A percentile compares a stretch with the other conserved stretches of the same genome.
phyloP scores from a whole-genome alignment of 2,113 vertebrate species.

The Silurus glanis region DNA sequence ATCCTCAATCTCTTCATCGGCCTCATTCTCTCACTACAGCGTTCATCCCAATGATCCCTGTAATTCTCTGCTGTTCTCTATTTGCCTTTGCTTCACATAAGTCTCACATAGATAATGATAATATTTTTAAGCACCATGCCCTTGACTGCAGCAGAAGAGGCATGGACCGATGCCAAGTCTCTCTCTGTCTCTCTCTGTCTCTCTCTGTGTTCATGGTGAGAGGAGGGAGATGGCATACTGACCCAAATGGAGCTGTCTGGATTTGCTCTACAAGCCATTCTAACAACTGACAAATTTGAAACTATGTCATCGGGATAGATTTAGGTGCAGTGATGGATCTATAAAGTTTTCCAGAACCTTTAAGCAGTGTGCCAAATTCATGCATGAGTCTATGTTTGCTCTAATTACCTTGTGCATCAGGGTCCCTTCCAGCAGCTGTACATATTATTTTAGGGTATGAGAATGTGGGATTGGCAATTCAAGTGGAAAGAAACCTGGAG shows the following conservation, averaged over 20 bases:
- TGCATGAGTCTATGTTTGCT: background rate
- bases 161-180: constrained; percentile 12
- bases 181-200: constrained; percentile 1
- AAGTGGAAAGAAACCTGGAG: background rate
- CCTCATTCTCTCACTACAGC: constrained; percentile 6
- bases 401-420: background rate
- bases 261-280: constrained; percentile 38
- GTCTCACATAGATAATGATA: background rate
- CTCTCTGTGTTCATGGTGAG: background rate
- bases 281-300: constrained; percentile 12
- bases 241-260: constrained; percentile 44
- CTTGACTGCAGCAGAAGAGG: constrained; percentile 24
- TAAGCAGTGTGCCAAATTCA: background rate
- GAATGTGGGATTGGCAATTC: background rate
- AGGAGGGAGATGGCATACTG: constrained; percentile 40
- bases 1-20: background rate
- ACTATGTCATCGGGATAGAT: constrained; percentile 2
- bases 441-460: background rate
- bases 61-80: background rate
- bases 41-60: constrained; percentile 16
- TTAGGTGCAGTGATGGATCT: background rate
- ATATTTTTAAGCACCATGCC: constrained; percentile 21
- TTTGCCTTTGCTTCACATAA: background rate
- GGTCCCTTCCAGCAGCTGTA: background rate
- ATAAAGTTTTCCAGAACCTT: background rate